These are phyloP conservation scores for Heptranchias perlo DNA, from an alignment of 2,113 vertebrate species.

Conservation along the genomic window DNA sequence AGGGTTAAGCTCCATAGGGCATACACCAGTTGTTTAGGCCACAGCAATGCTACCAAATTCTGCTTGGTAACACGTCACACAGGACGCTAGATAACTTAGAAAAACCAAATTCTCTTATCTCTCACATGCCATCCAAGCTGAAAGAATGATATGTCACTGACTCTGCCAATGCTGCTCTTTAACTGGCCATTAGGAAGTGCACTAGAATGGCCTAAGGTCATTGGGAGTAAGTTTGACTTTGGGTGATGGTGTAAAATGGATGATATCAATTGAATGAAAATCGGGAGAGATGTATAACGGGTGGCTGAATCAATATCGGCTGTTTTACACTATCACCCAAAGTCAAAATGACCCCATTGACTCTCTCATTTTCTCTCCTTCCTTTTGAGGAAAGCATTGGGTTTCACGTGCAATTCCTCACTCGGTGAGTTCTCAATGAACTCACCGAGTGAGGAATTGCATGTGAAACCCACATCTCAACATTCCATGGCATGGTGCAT, in stretches of 20 bases:
- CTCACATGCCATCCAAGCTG: background rate
- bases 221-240: background rate
- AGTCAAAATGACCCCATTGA: background rate
- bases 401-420: too few relatives aligned
- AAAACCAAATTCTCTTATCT: background rate
- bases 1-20: background rate
- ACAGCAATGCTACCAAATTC: background rate
- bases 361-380: background rate
- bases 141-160: background rate
- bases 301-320: background rate
- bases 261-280: background rate
- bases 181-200: background rate
- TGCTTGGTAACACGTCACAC: background rate
- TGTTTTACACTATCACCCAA: background rate
- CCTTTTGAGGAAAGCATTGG: background rate
- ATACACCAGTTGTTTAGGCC: background rate
- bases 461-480: background rate
- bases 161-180: background rate
- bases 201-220: background rate
- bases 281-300: background rate
- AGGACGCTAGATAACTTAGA: background rate
- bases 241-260: background rate
- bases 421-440: too few relatives aligned
- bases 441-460: background rate
- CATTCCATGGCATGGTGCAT: background rate